Base-by-base conservation (phyloP, 2,113 vertebrate genomes). In the Cyprinodon variegatus region DNA sequence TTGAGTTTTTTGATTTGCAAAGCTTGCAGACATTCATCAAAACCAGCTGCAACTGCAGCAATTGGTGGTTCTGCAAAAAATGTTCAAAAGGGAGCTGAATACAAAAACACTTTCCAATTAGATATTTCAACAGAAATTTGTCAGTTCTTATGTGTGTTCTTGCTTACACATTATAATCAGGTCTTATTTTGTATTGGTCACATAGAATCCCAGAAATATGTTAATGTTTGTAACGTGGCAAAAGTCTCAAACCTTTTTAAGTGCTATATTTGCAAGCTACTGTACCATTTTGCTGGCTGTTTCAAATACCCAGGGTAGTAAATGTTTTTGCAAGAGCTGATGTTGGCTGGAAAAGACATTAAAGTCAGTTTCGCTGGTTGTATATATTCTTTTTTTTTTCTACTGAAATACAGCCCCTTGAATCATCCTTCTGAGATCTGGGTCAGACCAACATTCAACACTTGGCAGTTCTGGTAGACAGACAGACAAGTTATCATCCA, bases 391-490 rank as follows among this genome's bases (percentile, higher is more conserved):
- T 22, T 11, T 29, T 41, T 70, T 22, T 12, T 4, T 10, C 0
- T 15, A 9, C 12, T 14, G 10, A 61, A 45, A 29, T 11, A 22
- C 39, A 36, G 4, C 53, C 66, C 48, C 53, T 11, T 72, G 41
- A 76, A 76, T 62, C 45, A 65, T 38, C 29, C 73, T 63, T 70
- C 70, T 45, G 63, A 38, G 12, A 15, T 79, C 69, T 70, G 17
- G 2, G 50, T 40, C 17, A 57, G 45, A 6, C 50, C 29, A 61
- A 68, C 40, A 37, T 3, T 15, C 39, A 43, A 62, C 53, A 29
- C 14, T 6, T n/a, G 40, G 65, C 5, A 7, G 50, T 61, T 69
- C 11, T 17, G 14, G 14, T 22, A 20, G 70, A 65, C 68, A 45
- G 7, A 79, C 37, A 66, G 66, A 38, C 57, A 39, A 2, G 4